Evolutionary conservation across 2,888 invertebrate species (phyloP), one percentile per base, ranked within the genome.

Genomic region (Amorpha juglandis): DNA sequence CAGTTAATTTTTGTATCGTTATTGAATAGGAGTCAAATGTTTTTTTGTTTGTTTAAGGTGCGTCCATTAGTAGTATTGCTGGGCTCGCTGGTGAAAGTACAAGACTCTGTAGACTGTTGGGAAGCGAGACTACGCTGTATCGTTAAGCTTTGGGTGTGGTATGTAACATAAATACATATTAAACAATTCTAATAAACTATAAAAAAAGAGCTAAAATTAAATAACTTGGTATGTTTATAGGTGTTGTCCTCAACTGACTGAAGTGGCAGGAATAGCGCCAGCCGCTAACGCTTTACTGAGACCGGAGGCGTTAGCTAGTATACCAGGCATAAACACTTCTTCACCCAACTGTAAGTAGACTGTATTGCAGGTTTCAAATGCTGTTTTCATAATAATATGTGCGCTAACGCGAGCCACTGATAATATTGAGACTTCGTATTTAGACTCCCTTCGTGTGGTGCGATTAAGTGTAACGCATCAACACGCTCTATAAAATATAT

Each of bases 11-110:
- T 42, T 6, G 19, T 16, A 50, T 16, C 16, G 19, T 50, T 19
- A 2, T 42, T 7, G 7, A 42, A 7, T 7, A 42, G 2, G 27
- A 27, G 27, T 6, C 11, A 42, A 42, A 42, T 42, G 11, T 9
- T 1, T 9, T 42, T 9, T 45, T 45, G 45, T 45, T 45, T 14
- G 12, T 45, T 45, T 14, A 14, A 94, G 94, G 97, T 98, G 0
- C 95, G 98, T 4, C 98, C 98, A 79, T 97, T 99, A 85, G 98
- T 99, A 86, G 95, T 98, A 9, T 90, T 99, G 14, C 89, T 99
- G 35, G 97, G 98, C 0, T 96, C 97, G 0, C 94, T 98, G 58
- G 96, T 99, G 1, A 97, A 98, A 76, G 98, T 98, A 74, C 98
- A 98, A 80, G 99, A 99, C 85, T 92, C 91, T 0, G 88, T 92